phyloP scores from a whole-genome alignment of 2,888 invertebrate genomes.

The Agrochola circellaris region DNA sequence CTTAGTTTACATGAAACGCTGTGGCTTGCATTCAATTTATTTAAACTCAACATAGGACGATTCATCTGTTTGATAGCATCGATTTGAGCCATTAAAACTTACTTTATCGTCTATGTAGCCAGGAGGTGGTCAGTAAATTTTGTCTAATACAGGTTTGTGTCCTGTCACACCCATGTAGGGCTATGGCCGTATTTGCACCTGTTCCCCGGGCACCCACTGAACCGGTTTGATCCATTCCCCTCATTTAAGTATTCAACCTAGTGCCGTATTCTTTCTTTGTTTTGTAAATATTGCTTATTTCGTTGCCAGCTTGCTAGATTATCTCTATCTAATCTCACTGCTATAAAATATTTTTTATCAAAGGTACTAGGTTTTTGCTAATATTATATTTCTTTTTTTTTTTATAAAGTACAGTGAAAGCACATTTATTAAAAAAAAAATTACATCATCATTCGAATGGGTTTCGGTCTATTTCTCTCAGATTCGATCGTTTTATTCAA shows the following conservation, averaged over 20 bases:
- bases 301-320: not conserved
- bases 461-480: constrained; percentile 47
- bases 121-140: constrained; percentile 80
- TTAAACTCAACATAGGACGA: constrained; percentile 72
- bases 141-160: constrained; percentile 82
- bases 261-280: constrained; percentile 39
- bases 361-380: constrained; percentile 1
- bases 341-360: constrained; percentile 23
- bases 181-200: constrained; percentile 75
- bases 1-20: constrained; percentile 71
- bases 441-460: constrained; percentile 33
- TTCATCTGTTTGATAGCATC: constrained; percentile 83
- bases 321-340: not conserved
- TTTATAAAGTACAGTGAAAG: constrained; percentile 34
- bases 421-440: constrained; percentile 36
- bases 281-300: constrained; percentile 17
- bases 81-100: constrained; percentile 82
- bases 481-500: constrained; percentile 55
- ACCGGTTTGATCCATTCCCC: constrained; percentile 72
- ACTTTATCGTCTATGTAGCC: constrained; percentile 76
- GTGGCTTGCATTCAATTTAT: constrained; percentile 76
- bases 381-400: not conserved
- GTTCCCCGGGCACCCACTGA: constrained; percentile 69
- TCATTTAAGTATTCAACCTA: constrained; percentile 58
- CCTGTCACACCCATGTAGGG: constrained; percentile 81